Conservation (phyloP, 2,113 vertebrate genomes). For the rat (Rattus norvegicus) region GRCr8 NC_086032.1:33626001-33626500, state of each 20-base stretch:
- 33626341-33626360: background rate
- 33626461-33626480: background rate
- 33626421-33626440: background rate
- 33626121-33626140: background rate
- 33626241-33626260: background rate
- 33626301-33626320: background rate
- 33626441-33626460: background rate
- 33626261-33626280: background rate
- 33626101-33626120: background rate
- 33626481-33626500: background rate
- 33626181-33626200: background rate
- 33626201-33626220: background rate
- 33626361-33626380: background rate
- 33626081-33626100: background rate
- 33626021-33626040: background rate
- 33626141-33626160: background rate
- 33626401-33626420: background rate
- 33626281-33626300: background rate
- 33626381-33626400: background rate
- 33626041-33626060: background rate
- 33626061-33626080: background rate
- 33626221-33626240: background rate
- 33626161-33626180: background rate
- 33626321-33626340: background rate
- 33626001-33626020: background rate